A percentile compares a stretch with the other conserved stretches of the same genome.
These are phyloP conservation scores for Corynorhinus townsendii DNA, from an alignment of 2,113 vertebrate species.

Conservation along the genomic window DNA sequence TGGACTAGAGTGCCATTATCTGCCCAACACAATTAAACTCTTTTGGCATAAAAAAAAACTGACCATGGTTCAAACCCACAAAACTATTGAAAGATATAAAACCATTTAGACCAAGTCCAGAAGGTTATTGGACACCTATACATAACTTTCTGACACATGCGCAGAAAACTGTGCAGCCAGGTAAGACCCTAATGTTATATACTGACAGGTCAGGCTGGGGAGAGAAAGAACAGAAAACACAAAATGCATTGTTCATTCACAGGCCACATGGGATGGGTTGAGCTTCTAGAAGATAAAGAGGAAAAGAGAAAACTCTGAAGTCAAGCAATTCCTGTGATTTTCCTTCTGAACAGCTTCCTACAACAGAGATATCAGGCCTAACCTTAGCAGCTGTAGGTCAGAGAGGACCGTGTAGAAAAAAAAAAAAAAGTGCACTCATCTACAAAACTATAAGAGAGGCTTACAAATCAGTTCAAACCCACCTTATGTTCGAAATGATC, in stretches of 20 bases:
- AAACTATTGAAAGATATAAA: background rate
- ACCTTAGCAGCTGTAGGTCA: background rate
- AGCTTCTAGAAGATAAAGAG: background rate
- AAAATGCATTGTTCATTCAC: background rate
- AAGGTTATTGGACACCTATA: background rate
- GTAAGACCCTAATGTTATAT: background rate
- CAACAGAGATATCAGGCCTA: background rate
- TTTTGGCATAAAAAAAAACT: background rate
- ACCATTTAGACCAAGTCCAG: background rate
- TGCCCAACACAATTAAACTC: background rate
- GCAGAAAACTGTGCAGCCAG: background rate
- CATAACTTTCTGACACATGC: fast-evolving
- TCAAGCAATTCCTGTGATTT: background rate
- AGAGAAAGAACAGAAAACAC: background rate
- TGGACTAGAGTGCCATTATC: background rate
- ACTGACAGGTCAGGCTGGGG: background rate
- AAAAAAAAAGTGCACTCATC: background rate
- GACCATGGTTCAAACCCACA: background rate
- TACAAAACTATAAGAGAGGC: background rate
- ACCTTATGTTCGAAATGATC: background rate
- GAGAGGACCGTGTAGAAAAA: background rate
- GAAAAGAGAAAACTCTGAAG: background rate
- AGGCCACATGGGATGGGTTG: background rate
- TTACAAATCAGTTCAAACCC: background rate
- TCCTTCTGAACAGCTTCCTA: background rate